Percentiles rank a stretch among this genome's conserved stretches.
These are phyloP conservation scores for Acropora tenuis DNA, from an alignment of 64 coral and sea anemone genomes.

Conservation along the genomic window DNA sequence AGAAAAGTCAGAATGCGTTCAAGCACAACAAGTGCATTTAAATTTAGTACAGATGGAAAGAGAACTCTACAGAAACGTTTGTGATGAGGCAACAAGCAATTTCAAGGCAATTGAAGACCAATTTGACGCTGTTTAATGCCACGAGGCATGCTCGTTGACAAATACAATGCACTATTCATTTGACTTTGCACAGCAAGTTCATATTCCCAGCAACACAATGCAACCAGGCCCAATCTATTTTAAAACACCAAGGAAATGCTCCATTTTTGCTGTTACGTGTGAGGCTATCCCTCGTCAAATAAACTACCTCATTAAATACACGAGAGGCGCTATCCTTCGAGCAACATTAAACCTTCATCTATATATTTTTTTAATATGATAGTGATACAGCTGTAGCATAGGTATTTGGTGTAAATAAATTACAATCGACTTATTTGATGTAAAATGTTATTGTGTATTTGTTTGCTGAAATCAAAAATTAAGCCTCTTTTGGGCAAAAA, in stretches of 20 bases:
- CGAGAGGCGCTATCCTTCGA: neutral
- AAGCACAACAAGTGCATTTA: constrained; percentile 33
- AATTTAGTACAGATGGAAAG: neutral
- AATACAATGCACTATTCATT: constrained; percentile 3
- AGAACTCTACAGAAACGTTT: constrained; percentile 26
- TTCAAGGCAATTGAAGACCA: constrained; percentile 16
- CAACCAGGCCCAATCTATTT: neutral
- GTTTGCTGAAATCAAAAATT: no score
- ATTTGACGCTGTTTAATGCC: neutral
- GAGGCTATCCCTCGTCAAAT: no score
- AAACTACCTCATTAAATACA: no score
- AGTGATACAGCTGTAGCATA: neutral
- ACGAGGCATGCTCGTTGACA: neutral
- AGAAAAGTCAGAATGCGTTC: neutral
- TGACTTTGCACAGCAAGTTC: constrained; percentile 16
- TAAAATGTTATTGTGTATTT: no score
- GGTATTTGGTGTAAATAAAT: neutral
- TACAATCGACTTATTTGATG: no score
- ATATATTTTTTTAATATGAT: neutral
- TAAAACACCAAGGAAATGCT: constrained; percentile 21
- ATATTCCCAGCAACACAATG: neutral
- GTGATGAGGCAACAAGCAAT: constrained; percentile 8
- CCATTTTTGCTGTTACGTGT: neutral
- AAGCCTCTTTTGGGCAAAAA: no score
- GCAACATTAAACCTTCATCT: neutral